Base-by-base conservation (phyloP, 2,888 invertebrate species). In the Nemotelus nigrinus region DNA sequence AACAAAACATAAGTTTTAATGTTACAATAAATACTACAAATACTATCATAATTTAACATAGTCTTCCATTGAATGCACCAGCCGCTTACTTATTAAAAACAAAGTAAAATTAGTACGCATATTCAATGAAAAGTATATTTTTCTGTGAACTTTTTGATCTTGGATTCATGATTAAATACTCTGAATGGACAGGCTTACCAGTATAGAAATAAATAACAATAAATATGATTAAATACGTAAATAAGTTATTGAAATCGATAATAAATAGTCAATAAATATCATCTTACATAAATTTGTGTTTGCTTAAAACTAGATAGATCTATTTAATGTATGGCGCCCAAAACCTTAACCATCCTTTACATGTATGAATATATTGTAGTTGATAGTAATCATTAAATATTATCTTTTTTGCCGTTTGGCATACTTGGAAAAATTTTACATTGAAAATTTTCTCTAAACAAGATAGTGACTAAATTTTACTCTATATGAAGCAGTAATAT, bases 291-390 rank as follows among this genome's bases (percentile, higher is more conserved):
- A 25, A 25, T 25, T 25, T 25, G 25, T 25, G 25, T 25, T 25
- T 25, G 25, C 25, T 25, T 25, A 25, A 25, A 25, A 25, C 25
- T 25, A 25, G 25, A 25, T 25, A 25, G 2, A 63, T 3, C 10
- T 68, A 50, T 50, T 6, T 43, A 25, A 50, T 50, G 53, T 68
- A 68, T 68, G 68, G 68, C 68, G 48, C 68, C 68, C 68, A 68
- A 68, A 68, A 68, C 68, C 68, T 68, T 68, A 68, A 68, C 68
- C 68, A 68, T 50, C 53, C 25, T 68, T 7, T 65, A 39, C 48
- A 50, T 68, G 43, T 43, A 41, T 63, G 43, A 43, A 41, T 63
- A 63, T 3, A 63, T 53, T 53, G 43, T 57, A n/a, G 25, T n/a
- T 8, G 7, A 25, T 58, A 63, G 63, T 53, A 53, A 6, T 53